Base-by-base conservation (phyloP, 2,888 invertebrate genomes). In the Microctonus brassicae region DNA sequence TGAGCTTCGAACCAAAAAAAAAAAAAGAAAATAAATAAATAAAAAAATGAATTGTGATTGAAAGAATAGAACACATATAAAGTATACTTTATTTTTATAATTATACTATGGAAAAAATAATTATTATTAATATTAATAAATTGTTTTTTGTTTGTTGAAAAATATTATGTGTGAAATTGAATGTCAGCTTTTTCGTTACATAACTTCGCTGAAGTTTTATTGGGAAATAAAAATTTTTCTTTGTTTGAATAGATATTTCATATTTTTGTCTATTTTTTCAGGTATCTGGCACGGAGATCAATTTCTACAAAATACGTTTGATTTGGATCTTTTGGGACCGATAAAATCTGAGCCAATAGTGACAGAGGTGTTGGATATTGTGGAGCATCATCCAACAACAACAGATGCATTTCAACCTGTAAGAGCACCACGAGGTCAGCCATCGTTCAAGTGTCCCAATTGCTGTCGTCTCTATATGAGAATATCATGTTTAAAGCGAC, bases 381-480 rank as follows among this genome's bases (percentile, higher is more conserved):
- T 52, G 65, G 20, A 29, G 42, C 20, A n/a, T 26, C 22, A n/a
- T 26, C 22, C 66, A 47, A 53, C 69, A 13, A 64, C 62, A 29
- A 74, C 74, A 39, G 72, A 71, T 61, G 33, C 77, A 24, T 80
- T 78, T 64, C 77, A 82, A 69, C 79, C 81, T 1, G 78, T 79
- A 24, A 75, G 76, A 64, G 79, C 81, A 29, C 77, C 79, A 3
- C 79, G 81, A 13, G 83, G 82, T 57, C 81, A 81, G 69, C 77
- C 81, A 55, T 79, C 79, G 17, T 91, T 90, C 89, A 89, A 89
- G 81, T 92, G 92, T 83, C 90, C 91, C 63, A 90, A 90, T 83
- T 91, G 91, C 77, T 81, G 77, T 72, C 85, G 87, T 55, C 82
- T 81, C 73, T 87, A 87, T 78, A 83, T 83, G 79, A 76, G 86